A percentile compares a stretch with the other conserved stretches of the same genome.
Conservation (phyloP, 2,797 vertebrate genomes). For the Botia kubotai region DNA sequence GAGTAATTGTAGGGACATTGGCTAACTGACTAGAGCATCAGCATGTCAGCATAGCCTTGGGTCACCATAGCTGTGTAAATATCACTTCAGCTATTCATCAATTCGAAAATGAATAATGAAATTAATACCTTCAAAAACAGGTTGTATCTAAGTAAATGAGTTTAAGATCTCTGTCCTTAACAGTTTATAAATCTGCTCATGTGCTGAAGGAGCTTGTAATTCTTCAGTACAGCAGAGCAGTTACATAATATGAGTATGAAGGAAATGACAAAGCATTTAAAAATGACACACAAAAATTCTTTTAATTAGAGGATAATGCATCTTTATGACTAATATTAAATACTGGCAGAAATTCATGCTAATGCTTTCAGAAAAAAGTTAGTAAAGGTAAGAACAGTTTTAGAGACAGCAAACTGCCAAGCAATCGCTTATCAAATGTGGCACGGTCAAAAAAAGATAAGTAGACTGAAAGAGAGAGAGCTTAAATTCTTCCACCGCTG, state of each 20-base stretch:
- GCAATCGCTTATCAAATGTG: slow-evolving; percentile 23
- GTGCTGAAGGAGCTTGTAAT: slow-evolving; percentile 17
- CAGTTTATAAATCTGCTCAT: background rate
- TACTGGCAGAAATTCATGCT: background rate
- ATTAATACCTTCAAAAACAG: background rate
- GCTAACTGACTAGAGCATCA: background rate
- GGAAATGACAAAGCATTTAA: slow-evolving; percentile 1
- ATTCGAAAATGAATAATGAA: background rate
- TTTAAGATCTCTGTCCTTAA: slow-evolving; percentile 13
- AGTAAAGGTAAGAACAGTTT: background rate
- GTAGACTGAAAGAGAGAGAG: background rate
- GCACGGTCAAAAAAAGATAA: background rate
- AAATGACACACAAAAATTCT: background rate
- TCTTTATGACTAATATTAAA: slow-evolving; percentile 7
- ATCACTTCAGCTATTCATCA: background rate
- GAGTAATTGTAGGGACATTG: background rate
- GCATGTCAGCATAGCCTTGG: background rate
- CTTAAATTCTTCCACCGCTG: slow-evolving; percentile 1
- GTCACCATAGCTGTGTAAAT: background rate
- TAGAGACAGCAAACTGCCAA: slow-evolving; percentile 5
- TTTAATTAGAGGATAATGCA: slow-evolving; percentile 20
- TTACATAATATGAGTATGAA: background rate
- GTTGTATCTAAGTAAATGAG: background rate
- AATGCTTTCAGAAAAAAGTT: background rate
- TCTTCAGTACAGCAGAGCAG: background rate